Conservation (phyloP, 2,797 vertebrate species). For the Epinephelus malabaricus region DNA sequence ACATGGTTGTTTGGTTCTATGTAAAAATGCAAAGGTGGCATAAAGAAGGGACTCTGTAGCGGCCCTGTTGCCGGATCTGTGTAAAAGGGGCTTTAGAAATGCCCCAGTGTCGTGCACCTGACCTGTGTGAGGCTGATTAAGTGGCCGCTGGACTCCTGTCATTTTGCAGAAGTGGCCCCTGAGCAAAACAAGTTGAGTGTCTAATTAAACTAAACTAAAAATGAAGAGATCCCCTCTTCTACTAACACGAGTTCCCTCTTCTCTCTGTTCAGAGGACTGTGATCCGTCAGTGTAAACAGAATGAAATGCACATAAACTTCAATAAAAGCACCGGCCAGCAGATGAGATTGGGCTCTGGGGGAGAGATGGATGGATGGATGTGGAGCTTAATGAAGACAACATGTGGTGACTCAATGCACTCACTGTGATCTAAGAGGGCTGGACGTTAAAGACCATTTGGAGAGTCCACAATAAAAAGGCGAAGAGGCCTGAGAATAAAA, state of each 20-base stretch:
- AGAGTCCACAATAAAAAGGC: slow-evolving; percentile 23
- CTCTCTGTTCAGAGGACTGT: background rate
- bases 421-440: slow-evolving; percentile 22
- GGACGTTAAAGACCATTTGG: slow-evolving; percentile 36
- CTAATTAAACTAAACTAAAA: background rate
- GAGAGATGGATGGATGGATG: slow-evolving; percentile 47
- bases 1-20: too few relatives aligned
- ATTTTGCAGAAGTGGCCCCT: too few relatives aligned
- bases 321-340: slow-evolving; percentile 49
- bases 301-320: slow-evolving; percentile 34
- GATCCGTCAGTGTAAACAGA: slow-evolving; percentile 21
- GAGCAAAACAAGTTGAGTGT: too few relatives aligned
- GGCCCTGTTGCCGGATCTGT: too few relatives aligned
- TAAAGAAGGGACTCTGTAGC: too few relatives aligned
- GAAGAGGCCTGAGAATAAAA: slow-evolving; percentile 8
- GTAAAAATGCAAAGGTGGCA: too few relatives aligned
- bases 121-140: too few relatives aligned
- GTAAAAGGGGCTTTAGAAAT: too few relatives aligned
- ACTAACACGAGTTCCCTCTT: background rate
- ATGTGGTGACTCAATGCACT: slow-evolving; percentile 31
- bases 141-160: too few relatives aligned
- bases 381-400: slow-evolving; percentile 54
- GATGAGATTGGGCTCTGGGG: slow-evolving; percentile 46
- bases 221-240: too few relatives aligned
- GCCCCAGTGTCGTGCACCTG: too few relatives aligned